Conservation (phyloP, 1,140 invertebrate genomes). For the Doryteuthis pealeii region DNA sequence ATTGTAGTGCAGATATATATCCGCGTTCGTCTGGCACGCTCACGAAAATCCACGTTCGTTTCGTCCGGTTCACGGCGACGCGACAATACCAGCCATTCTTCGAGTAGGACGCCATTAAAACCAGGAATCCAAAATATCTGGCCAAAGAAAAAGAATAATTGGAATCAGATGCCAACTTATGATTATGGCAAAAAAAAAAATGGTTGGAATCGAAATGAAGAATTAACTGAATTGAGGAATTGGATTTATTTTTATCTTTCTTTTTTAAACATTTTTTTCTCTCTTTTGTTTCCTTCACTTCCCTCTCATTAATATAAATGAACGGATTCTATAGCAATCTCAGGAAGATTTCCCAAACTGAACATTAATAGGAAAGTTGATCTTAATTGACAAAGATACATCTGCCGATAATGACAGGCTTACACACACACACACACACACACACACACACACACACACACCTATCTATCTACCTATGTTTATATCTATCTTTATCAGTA, state of each 20-base stretch:
- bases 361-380: too few relatives aligned
- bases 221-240: too few relatives aligned
- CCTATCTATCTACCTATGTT: neutral
- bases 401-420: too few relatives aligned
- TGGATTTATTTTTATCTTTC: too few relatives aligned
- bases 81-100: conserved; percentile 35
- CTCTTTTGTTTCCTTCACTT: too few relatives aligned
- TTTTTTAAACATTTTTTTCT: too few relatives aligned
- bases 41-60: neutral
- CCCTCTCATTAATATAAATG: too few relatives aligned
- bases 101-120: conserved; percentile 34
- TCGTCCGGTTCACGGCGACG: conserved; percentile 19
- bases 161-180: neutral
- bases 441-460: neutral
- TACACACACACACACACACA: neutral
- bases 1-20: conserved; percentile 52
- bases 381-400: too few relatives aligned
- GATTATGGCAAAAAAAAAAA: neutral
- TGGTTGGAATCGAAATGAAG: too few relatives aligned
- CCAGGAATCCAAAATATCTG: conserved; percentile 43
- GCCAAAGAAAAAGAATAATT: neutral
- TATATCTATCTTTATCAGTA: too few relatives aligned
- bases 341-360: too few relatives aligned
- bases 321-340: too few relatives aligned
- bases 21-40: conserved; percentile 18